A percentile compares a stretch with the other conserved stretches of the same genome.
Conservation (phyloP, 1,140 invertebrate species). For the Polypedilum pembai region DNA sequence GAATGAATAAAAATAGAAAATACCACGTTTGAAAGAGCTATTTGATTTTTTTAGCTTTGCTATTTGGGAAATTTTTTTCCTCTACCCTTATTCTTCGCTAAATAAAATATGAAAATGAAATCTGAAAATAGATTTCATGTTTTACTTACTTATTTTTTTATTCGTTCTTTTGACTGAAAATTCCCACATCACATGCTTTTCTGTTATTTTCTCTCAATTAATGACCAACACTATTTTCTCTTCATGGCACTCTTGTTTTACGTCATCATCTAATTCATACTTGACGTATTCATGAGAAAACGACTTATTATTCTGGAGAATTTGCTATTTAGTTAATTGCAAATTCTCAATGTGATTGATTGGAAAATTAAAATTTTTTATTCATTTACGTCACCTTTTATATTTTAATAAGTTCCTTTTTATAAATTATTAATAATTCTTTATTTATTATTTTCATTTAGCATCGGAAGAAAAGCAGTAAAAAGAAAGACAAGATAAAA, state of each 20-base stretch:
- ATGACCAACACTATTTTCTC: too few species aligned
- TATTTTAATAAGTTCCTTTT: too few species aligned
- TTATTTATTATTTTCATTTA: background rate
- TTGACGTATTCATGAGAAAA: too few species aligned
- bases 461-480: background rate
- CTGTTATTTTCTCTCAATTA: background rate
- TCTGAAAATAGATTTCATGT: background rate
- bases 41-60: slow-evolving; percentile 8
- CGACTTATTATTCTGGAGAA: too few species aligned
- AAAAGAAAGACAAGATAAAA: background rate
- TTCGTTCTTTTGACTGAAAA: background rate
- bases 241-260: background rate
- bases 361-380: too few species aligned
- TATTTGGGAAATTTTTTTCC: background rate
- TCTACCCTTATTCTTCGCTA: background rate
- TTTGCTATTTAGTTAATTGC: too few species aligned
- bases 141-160: too few species aligned
- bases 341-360: too few species aligned
- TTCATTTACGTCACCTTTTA: too few species aligned
- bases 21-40: background rate
- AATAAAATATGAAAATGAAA: background rate
- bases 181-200: slow-evolving; percentile 1
- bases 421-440: too few species aligned
- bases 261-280: background rate
- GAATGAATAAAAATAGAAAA: background rate